These are phyloP conservation scores for Corythornis madagascariensis DNA, from an alignment of 2,113 vertebrate genomes.

Conservation along the genomic window DNA sequence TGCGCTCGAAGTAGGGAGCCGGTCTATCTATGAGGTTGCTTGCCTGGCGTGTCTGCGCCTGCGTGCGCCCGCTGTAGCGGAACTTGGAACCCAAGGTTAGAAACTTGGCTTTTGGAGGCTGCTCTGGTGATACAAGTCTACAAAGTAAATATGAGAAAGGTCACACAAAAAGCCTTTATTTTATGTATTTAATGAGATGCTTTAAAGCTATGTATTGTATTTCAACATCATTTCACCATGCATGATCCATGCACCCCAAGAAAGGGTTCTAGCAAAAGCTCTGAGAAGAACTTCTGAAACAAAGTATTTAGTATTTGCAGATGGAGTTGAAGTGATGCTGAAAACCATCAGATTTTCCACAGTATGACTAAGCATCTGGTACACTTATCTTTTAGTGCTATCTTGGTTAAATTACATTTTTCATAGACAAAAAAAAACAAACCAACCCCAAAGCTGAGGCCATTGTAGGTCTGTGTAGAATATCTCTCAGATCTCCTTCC, in stretches of 20 bases:
- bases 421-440: neutral
- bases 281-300: neutral
- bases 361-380: neutral
- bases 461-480: neutral
- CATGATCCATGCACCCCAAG: neutral
- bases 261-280: neutral
- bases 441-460: neutral
- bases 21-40: constrained; percentile 87
- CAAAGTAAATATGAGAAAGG: neutral
- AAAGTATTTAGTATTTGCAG: neutral
- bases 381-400: neutral
- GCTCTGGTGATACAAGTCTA: constrained; percentile 85
- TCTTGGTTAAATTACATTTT: neutral
- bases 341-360: neutral
- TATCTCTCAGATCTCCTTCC: neutral
- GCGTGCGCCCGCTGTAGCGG: constrained; percentile 88
- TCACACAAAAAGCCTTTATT: neutral
- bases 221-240: neutral
- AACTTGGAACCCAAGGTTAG: constrained; percentile 89
- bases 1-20: constrained; percentile 81
- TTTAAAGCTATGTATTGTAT: neutral
- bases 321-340: neutral
- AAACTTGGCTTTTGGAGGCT: constrained; percentile 85
- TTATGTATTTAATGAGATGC: neutral
- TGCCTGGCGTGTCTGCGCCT: constrained; percentile 85